Conservation (phyloP, 2,888 invertebrate species). For the Stenoptilia bipunctidactyla region DNA sequence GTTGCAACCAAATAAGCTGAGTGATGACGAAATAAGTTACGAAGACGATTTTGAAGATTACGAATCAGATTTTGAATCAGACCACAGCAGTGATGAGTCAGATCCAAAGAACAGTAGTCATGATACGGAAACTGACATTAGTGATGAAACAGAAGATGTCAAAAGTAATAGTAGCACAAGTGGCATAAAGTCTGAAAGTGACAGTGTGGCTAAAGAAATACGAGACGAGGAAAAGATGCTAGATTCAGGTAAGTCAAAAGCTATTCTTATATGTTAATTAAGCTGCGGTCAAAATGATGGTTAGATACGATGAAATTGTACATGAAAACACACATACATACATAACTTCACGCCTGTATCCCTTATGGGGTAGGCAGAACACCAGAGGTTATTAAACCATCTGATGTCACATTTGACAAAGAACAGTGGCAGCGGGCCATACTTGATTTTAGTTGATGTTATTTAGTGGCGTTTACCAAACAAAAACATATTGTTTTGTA, state of each 20-base stretch:
- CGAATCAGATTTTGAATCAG: constrained; percentile 62
- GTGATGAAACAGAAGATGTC: constrained; percentile 9
- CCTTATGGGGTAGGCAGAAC: too few species aligned
- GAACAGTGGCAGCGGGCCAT: too few species aligned
- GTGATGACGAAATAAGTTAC: constrained; percentile 48
- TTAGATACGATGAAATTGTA: too few species aligned
- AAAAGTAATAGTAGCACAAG: constrained; percentile 11
- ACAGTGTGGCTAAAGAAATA: constrained; percentile 23
- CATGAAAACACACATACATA: too few species aligned
- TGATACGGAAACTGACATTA: constrained; percentile 10
- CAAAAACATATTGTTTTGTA: too few species aligned
- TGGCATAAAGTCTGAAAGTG: neutral
- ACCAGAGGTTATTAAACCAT: too few species aligned
- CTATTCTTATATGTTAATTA: too few species aligned
- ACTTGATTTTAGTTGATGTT: too few species aligned
- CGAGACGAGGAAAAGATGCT: constrained; percentile 53
- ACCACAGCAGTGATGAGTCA: constrained; percentile 30
- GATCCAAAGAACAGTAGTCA: neutral
- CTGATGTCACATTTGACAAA: too few species aligned
- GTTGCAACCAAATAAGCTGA: constrained; percentile 8
- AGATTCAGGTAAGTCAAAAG: constrained; percentile 57
- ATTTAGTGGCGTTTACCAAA: too few species aligned
- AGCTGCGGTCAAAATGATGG: too few species aligned
- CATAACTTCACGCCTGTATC: too few species aligned
- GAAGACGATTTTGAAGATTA: constrained; percentile 68